Evolutionary conservation across 2,797 vertebrate species (phyloP).

Genomic region (Threskiornis aethiopicus): DNA sequence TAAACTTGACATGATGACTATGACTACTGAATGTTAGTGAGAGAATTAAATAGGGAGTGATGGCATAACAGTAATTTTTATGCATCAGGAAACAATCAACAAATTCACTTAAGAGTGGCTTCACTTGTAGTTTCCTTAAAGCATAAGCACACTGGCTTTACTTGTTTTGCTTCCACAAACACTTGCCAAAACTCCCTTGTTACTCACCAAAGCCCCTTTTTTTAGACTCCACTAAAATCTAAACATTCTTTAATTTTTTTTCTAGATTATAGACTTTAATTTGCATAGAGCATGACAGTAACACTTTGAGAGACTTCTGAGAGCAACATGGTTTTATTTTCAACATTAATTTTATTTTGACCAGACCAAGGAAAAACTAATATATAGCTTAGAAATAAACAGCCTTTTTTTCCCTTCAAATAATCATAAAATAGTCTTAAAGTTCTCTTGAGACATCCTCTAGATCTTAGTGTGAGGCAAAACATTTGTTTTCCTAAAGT

Average conservation of each 20-base stretch:
- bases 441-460: constrained; percentile 21
- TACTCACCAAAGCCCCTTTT: neutral
- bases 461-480: neutral
- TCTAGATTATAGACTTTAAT: constrained; percentile 19
- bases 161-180: neutral
- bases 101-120: neutral
- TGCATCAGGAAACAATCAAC: neutral
- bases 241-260: neutral
- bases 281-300: constrained; percentile 6
- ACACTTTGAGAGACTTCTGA: constrained; percentile 28
- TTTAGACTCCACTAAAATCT: neutral
- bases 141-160: neutral
- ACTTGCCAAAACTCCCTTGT: neutral
- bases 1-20: neutral
- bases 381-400: constrained; percentile 47
- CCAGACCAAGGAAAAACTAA: neutral
- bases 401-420: neutral
- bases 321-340: constrained; percentile 60
- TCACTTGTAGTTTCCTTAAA: neutral
- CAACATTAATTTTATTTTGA: constrained; percentile 63
- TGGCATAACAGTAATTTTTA: neutral
- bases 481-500: constrained; percentile 8
- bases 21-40: neutral
- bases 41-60: neutral
- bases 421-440: constrained; percentile 37